These are phyloP conservation scores for Mastomys natalensis DNA, from an alignment of 2,113 vertebrate species.

Conservation along the genomic window DNA sequence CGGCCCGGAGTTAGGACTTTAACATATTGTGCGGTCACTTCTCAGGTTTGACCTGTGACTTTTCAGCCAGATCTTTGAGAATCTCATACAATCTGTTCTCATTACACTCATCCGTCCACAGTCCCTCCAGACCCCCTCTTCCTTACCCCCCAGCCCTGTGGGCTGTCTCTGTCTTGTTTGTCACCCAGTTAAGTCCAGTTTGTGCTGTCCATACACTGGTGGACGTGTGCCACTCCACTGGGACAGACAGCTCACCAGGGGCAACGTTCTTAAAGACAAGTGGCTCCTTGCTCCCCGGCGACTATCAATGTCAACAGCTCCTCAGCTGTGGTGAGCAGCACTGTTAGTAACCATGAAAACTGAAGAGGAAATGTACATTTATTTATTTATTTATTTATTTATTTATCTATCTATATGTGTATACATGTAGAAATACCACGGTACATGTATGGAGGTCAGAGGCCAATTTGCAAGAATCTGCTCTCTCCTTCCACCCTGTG, in stretches of 20 bases:
- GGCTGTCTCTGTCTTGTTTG: background rate
- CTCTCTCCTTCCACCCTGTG: background rate
- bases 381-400: no score
- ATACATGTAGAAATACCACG: background rate
- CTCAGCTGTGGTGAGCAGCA: background rate
- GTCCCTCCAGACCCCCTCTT: background rate
- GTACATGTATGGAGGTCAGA: background rate
- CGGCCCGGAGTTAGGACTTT: background rate
- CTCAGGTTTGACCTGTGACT: background rate
- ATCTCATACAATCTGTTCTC: background rate
- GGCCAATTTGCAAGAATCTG: background rate
- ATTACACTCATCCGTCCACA: accelerated
- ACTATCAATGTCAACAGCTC: background rate
- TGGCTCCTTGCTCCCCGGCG: background rate
- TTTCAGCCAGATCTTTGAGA: background rate
- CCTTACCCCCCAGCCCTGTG: background rate
- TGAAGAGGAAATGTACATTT: background rate
- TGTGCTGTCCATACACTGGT: background rate
- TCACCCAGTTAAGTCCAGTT: background rate
- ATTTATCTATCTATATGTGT: background rate
- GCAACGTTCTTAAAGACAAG: background rate
- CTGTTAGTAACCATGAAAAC: background rate
- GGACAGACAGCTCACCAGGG: background rate
- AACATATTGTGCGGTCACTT: background rate
- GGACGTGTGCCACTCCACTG: background rate